These are phyloP conservation scores for Drosophila pandora DNA, from an alignment of 1,140 invertebrate genomes.

Conservation along the genomic window DNA sequence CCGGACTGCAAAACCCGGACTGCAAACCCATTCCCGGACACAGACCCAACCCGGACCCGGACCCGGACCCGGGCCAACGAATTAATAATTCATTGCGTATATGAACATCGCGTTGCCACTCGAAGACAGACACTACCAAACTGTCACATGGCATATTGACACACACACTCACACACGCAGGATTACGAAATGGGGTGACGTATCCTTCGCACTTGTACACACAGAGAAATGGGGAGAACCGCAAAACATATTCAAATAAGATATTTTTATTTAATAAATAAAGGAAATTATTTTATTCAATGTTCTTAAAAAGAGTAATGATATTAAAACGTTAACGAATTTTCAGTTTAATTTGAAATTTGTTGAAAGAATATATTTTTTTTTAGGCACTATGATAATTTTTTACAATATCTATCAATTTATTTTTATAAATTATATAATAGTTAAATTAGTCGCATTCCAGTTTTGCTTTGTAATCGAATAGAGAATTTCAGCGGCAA, in stretches of 20 bases:
- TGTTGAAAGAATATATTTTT: neutral
- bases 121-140: constrained; percentile 60
- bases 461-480: too few species aligned
- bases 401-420: neutral
- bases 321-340: too few species aligned
- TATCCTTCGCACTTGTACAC: constrained; percentile 9
- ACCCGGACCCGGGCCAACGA: constrained; percentile 60
- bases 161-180: constrained; percentile 33
- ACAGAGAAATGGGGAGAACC: neutral
- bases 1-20: constrained; percentile 10
- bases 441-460: too few species aligned
- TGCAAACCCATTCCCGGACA: neutral
- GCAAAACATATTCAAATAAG: neutral
- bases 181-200: constrained; percentile 4
- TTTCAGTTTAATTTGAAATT: too few species aligned
- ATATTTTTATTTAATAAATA: too few species aligned
- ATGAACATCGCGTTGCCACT: constrained; percentile 68
- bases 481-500: too few species aligned
- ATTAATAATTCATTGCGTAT: constrained; percentile 82
- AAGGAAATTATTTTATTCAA: too few species aligned
- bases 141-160: constrained; percentile 71
- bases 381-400: neutral
- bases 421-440: too few species aligned
- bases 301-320: too few species aligned
- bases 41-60: constrained; percentile 3